Conservation (phyloP, 2,888 invertebrate genomes). For the Punctoribates punctum region DNA sequence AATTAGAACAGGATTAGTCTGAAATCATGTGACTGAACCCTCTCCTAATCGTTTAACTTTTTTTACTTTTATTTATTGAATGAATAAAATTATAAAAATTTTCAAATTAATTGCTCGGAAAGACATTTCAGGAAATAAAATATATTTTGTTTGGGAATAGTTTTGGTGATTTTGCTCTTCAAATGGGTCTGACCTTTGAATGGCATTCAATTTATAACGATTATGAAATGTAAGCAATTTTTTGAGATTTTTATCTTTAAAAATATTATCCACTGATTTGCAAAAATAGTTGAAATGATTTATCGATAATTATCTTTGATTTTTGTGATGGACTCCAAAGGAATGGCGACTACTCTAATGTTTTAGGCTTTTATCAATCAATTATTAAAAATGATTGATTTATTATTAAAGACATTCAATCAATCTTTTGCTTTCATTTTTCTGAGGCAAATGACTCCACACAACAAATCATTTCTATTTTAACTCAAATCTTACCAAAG, state of each 20-base stretch:
- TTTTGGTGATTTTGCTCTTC: background rate
- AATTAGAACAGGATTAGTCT: too few species aligned
- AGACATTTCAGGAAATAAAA: background rate
- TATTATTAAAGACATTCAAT: slow-evolving; percentile 18
- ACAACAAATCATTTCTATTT: background rate
- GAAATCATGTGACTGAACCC: too few species aligned
- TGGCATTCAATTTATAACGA: background rate
- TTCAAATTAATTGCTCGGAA: background rate
- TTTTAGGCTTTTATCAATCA: too few species aligned
- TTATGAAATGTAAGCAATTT: background rate
- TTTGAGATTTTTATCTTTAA: too few species aligned
- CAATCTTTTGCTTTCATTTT: background rate
- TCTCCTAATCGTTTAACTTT: too few species aligned
- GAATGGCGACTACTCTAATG: too few species aligned
- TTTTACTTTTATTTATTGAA: too few species aligned
- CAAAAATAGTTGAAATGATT: too few species aligned
- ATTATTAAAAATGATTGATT: slow-evolving; percentile 12
- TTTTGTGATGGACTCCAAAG: too few species aligned
- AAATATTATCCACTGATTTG: too few species aligned
- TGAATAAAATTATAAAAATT: background rate
- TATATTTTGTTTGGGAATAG: background rate
- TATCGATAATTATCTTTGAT: too few species aligned
- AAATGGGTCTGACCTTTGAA: background rate
- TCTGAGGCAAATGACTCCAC: background rate
- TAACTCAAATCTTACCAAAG: background rate